Base-by-base conservation (phyloP, 2,113 vertebrate species). In the Chaenogobius annularis region DNA sequence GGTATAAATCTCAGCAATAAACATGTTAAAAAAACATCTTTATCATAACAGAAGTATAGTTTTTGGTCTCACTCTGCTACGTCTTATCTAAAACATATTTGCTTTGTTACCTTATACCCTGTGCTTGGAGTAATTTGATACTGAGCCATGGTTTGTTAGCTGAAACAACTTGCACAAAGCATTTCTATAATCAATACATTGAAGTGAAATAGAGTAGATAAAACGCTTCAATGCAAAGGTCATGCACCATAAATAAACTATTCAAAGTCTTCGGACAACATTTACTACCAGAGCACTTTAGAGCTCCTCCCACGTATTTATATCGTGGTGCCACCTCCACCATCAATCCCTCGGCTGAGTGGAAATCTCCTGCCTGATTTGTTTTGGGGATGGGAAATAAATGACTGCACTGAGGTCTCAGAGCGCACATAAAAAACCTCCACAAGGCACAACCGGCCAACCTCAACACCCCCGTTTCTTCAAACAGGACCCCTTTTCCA, bases 291-390 rank as follows among this genome's bases (percentile, higher is more conserved):
- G 58, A 61, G 58, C 26, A 35, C 23, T 61, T 61, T 14, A 23
- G 47, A 19, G 23, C 47, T 37, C 43, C 68, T 17, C 67, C 62
- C 23, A 50, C 10, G 10, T 55, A 13, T 58, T 46, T 56, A 19
- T 40, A 62, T 46, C 68, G 58, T 15, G 56, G 46, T 70, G 5
- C 66, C 66, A 26, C 66, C 78, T 56, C 63, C 46, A 23, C 50
- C 72, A 82, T 76, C 61, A 70, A 72, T 77, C 47, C 75, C 54
- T 46, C 14, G 75, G 74, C 48, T 77, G 76, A 81, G 83, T 85
- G 85, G 79, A 87, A 88, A 85, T 82, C 79, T 87, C 77, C 82
- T 77, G 83, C 74, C 74, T 74, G 83, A 82, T 86, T 86, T 90
- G 86, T 86, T 85, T 83, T 83, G 70, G 76, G 80, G 82, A 83